Conservation (phyloP, 2,888 invertebrate genomes). For the Tipula confusa region DNA sequence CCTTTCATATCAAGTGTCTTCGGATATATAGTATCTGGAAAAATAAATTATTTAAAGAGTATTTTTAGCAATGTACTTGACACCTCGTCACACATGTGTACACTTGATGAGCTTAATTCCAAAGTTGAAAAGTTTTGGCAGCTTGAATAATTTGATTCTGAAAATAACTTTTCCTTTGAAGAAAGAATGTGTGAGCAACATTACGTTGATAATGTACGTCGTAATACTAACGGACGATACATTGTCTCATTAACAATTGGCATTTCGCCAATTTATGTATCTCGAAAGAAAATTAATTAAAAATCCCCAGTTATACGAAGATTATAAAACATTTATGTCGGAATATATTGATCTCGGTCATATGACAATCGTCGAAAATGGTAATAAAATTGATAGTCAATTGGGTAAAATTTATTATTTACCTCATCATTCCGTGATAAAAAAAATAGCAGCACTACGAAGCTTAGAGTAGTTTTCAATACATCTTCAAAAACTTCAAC, state of each 20-base stretch:
- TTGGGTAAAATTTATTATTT: not conserved
- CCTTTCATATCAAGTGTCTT: too few species aligned
- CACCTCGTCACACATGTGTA: too few species aligned
- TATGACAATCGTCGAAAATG: not conserved
- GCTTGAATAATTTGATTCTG: not conserved
- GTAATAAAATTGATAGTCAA: not conserved
- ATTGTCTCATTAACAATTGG: not conserved
- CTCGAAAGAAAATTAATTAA: not conserved
- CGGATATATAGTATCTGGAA: too few species aligned
- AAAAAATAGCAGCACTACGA: not conserved
- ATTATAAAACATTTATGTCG: not conserved
- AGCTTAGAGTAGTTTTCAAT: not conserved
- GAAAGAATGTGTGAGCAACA: not conserved
- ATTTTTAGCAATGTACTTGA: too few species aligned
- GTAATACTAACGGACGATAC: not conserved
- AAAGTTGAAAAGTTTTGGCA: not conserved
- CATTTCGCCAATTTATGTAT: not conserved
- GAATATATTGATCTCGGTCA: not conserved
- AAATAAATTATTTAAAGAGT: too few species aligned
- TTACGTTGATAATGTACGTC: not conserved
- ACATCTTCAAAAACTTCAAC: not conserved
- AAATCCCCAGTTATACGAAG: not conserved
- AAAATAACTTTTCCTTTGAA: not conserved
- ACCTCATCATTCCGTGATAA: not conserved
- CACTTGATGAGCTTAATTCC: not conserved